These are phyloP conservation scores for Drosophila tanythrix DNA, from an alignment of 2,888 invertebrate species.

Conservation along the genomic window DNA sequence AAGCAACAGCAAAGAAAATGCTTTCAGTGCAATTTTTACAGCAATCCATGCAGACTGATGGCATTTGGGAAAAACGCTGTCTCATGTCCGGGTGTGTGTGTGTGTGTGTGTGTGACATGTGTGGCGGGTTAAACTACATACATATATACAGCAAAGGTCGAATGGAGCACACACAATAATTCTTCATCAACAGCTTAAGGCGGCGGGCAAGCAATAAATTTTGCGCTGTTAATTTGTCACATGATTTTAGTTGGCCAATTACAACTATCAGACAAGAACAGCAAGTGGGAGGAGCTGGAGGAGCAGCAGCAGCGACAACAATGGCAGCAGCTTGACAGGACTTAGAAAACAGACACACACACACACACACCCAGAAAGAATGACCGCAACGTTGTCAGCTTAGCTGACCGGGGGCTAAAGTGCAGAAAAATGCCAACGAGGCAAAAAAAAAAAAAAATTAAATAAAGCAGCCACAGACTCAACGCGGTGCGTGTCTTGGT, in stretches of 20 bases:
- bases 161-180: slow-evolving; percentile 68
- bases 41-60: slow-evolving; percentile 45
- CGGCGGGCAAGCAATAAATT: slow-evolving; percentile 81
- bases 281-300: slow-evolving; percentile 14
- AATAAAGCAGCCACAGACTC: slow-evolving; percentile 42
- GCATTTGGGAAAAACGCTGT: slow-evolving; percentile 65
- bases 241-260: slow-evolving; percentile 82
- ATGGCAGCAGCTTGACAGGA: slow-evolving; percentile 65
- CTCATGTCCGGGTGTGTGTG: slow-evolving; percentile 35
- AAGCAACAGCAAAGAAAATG: slow-evolving; percentile 4
- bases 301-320: slow-evolving; percentile 53
- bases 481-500: slow-evolving; percentile 59
- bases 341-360: slow-evolving; percentile 32
- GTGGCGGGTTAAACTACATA: slow-evolving; percentile 4
- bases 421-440: slow-evolving; percentile 75
- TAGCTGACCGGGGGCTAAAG: slow-evolving; percentile 59
- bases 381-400: slow-evolving; percentile 55
- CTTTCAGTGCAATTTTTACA: slow-evolving; percentile 9
- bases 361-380: slow-evolving; percentile 39
- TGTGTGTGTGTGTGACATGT: slow-evolving; percentile 8
- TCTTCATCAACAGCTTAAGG: slow-evolving; percentile 80
- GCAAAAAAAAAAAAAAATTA: slow-evolving; percentile 62
- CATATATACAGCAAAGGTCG: slow-evolving; percentile 1
- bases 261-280: slow-evolving; percentile 73
- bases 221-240: slow-evolving; percentile 82